Base-by-base conservation (phyloP, 2,888 invertebrate genomes). In the Agrotis puta region DNA sequence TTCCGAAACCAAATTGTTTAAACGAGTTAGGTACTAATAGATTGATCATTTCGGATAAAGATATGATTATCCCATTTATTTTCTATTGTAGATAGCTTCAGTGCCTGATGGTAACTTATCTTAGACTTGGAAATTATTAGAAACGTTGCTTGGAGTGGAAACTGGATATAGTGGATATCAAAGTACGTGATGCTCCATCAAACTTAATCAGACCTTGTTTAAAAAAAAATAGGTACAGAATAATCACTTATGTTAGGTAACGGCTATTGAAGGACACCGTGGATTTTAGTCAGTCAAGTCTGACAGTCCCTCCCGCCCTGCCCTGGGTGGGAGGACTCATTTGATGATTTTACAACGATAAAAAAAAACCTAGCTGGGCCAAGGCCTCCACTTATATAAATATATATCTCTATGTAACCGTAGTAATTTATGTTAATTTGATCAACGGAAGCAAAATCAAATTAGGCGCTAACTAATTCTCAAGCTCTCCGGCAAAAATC, bases 111-210 rank as follows among this genome's bases (percentile, higher is more conserved):
- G 48, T 54, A 74, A 58, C 45, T 73, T 74, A 77, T 77, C 74
- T 77, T 7, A 27, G 45, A 79, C 65, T 72, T 74, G 54, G 45
- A 50, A 74, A 67, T 76, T 69, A 71, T 70, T 79, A 43, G 69
- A 56, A 70, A 71, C 47, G 3, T 54, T 63, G 66, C 54, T 53
- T 66, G 54, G 45, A 53, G 27, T 64, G 22, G 57, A 72, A 76
- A 77, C 68, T 77, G 39, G 43, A 66, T 65, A 53, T 61, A 77
- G 65, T 77, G 39, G 43, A 66, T 65, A 53, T 61, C n/a, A 54
- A 57, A 68, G 64, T 70, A 24, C 48, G 65, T n/a, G n/a, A 24
- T 51, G 47, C 65, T 77, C 64, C 27, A 75, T 75, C 78, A 70
- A 74, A 81, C 51, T 77, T 71, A 47, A 14, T 13, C 20, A 54